Evolutionary conservation across 2,797 vertebrate genomes (phyloP), one percentile per base, ranked within the genome.

Genomic region (Megaceryle alcyon): DNA sequence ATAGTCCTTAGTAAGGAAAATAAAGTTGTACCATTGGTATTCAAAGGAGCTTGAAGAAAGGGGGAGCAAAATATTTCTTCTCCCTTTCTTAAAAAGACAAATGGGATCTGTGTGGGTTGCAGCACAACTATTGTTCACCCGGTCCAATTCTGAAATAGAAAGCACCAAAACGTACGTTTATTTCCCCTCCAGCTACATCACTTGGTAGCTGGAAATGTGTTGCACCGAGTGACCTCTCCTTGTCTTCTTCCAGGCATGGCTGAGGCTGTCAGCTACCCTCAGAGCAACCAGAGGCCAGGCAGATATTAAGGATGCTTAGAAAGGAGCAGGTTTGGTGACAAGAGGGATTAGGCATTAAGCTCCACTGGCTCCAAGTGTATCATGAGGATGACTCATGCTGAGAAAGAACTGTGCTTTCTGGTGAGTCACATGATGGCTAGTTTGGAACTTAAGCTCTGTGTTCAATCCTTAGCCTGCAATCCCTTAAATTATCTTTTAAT

Each of bases 371-470:
- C 76, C 63, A 65, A 91, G 71, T 35, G 46, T 91, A 69, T 90
- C 59, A 81, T 59, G 48, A 68, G 60, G 63, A 94, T 94, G 89
- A 97, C 21, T 97, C 97, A 97, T 2, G 28, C 41, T 7, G 79
- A 94, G 69, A 63, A 87, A 90, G 49, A 94, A 37, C 35, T 23
- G 49, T 17, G 84, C 60, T 4, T 72, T 88, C 79, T 82, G 92
- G 90, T 96, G 95, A 96, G 88, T 96, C 95, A 97, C 78, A 90
- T 31, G 82, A 79, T 90, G 91, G 95, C 94, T 95, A 71, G 68
- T 73, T 93, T 68, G 43, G 82, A 94, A 56, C 7, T 93, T 92
- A 86, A 88, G 46, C 68, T 90, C 70, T 63, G 29, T 43, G 66
- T 72, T 91, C 91, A 95, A 85, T 94, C 90, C 86, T 85, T 68